These are phyloP conservation scores for Trachymyrmex cornetzi DNA, from an alignment of 1,140 invertebrate genomes.

Conservation along the genomic window DNA sequence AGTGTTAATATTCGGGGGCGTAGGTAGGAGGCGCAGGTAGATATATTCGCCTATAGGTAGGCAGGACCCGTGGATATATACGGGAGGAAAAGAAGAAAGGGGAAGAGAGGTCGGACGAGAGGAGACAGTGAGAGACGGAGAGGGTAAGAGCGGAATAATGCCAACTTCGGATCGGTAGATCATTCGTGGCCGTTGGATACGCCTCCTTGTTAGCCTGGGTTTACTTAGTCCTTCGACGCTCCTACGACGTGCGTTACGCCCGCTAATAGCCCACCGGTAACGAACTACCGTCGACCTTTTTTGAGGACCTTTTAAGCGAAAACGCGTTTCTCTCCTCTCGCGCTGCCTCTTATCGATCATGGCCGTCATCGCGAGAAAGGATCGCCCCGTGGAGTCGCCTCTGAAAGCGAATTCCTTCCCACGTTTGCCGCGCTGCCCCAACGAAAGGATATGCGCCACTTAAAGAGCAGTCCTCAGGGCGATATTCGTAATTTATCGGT, in stretches of 20 bases:
- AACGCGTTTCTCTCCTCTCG: constrained; percentile 70
- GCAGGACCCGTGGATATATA: constrained; percentile 53
- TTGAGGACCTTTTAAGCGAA: constrained; percentile 75
- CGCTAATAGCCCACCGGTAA: constrained; percentile 85
- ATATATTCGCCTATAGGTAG: constrained; percentile 66
- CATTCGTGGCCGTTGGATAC: constrained; percentile 82
- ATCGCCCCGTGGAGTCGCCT: constrained; percentile 61
- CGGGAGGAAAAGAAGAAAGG: constrained; percentile 30
- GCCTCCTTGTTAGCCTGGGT: constrained; percentile 86
- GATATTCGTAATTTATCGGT: constrained; percentile 61
- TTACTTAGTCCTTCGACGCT: constrained; percentile 83
- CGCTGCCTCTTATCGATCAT: constrained; percentile 74
- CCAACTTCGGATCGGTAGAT: constrained; percentile 83
- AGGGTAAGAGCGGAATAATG: constrained; percentile 78
- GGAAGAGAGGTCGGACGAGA: constrained; percentile 15
- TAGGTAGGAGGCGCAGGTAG: constrained; percentile 79
- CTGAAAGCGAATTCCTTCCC: constrained; percentile 73
- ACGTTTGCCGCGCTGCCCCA: constrained; percentile 41
- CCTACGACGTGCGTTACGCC: constrained; percentile 84
- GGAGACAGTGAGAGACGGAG: constrained; percentile 29
- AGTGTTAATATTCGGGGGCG: constrained; percentile 86
- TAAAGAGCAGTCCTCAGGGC: constrained; percentile 61
- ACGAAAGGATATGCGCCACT: constrained; percentile 48
- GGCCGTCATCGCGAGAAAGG: constrained; percentile 64
- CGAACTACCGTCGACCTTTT: constrained; percentile 84